Conservation (phyloP, 2,797 vertebrate species). For the Acipenser transmontanus region DNA sequence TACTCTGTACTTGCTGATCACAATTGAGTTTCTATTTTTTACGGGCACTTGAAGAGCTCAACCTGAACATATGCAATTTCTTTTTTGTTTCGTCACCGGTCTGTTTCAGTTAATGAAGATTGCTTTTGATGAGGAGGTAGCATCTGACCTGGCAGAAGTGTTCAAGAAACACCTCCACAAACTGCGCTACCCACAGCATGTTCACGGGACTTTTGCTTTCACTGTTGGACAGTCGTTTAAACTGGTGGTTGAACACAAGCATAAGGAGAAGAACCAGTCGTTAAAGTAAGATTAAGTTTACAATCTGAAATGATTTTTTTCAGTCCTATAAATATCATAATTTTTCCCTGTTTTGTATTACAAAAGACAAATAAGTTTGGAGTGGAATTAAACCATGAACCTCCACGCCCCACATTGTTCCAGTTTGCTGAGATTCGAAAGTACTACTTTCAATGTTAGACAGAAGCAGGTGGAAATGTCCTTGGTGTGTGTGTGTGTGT, state of each 20-base stretch:
- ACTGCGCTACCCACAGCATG: slow-evolving; percentile 82
- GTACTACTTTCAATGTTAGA: too few relatives aligned
- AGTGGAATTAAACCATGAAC: too few relatives aligned
- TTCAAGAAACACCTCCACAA: slow-evolving; percentile 93
- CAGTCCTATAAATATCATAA: too few relatives aligned
- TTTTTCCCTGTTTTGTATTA: too few relatives aligned
- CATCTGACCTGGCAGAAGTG: slow-evolving; percentile 81
- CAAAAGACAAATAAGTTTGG: too few relatives aligned
- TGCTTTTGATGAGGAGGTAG: slow-evolving; percentile 90
- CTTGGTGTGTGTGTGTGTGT: too few relatives aligned
- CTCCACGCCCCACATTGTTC: too few relatives aligned
- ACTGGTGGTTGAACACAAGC: slow-evolving; percentile 71
- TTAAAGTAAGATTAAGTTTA: slow-evolving; percentile 65
- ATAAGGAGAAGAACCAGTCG: slow-evolving; percentile 92
- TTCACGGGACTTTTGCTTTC: slow-evolving; percentile 85
- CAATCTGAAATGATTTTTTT: too few relatives aligned
- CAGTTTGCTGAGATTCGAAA: too few relatives aligned
- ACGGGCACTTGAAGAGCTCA: background rate
- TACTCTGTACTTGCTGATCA: background rate
- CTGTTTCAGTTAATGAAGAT: slow-evolving; percentile 78
- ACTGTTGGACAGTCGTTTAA: slow-evolving; percentile 69
- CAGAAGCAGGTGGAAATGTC: too few relatives aligned
- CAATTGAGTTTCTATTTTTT: background rate
- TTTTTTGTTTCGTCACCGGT: too few relatives aligned
- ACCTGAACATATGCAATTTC: background rate